Base-by-base conservation (phyloP, 2,113 vertebrate genomes). In the Nicator chloris region DNA sequence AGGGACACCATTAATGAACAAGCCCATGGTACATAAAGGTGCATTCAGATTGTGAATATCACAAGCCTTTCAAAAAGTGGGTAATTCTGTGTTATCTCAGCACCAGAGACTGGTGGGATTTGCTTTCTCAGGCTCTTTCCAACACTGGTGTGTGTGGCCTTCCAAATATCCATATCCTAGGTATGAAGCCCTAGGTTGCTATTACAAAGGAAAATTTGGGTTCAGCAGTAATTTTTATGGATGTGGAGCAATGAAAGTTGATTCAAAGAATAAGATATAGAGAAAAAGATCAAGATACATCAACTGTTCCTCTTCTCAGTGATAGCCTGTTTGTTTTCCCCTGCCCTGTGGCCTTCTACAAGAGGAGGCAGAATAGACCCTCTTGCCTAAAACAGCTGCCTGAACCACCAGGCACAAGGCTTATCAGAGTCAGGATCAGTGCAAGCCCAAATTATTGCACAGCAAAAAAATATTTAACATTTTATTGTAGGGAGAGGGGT, bases 391-490 rank as follows among this genome's bases (percentile, higher is more conserved):
- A 93, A 40, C 4, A 75, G 11, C 54, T 78, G 86, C 64, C 63
- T 45, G 40, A 88, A 54, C 30, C 50, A 51, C 65, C 57, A 45
- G 4, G 33, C 57, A 71, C 44, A n/a, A 71, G 19, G 82, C 9
- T 87, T 87, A 87, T 79, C 86, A 77, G 65, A 94, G 86, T 47
- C 79, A 70, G 54, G 15, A 77, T 86, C 86, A 88, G 60, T 63
- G 33, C 79, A 88, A 93, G 76, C 2, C 9, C 86, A 78, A 86
- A 91, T 66, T 51, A 93, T 26, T 83, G 47, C 91, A 68, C 69
- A 54, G n/a, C 7, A 51, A 20, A 66, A 92, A 94, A 95, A 95
- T 95, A 93, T 91, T 95, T 96, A 26, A 81, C 92, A 95, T 97
- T 95, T 95, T 92, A 90, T 93, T 86, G 64, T 27, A 90, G 91